Evolutionary conservation across 1,140 invertebrate species (phyloP).

Genomic region (Aporrectodea caliginosa): DNA sequence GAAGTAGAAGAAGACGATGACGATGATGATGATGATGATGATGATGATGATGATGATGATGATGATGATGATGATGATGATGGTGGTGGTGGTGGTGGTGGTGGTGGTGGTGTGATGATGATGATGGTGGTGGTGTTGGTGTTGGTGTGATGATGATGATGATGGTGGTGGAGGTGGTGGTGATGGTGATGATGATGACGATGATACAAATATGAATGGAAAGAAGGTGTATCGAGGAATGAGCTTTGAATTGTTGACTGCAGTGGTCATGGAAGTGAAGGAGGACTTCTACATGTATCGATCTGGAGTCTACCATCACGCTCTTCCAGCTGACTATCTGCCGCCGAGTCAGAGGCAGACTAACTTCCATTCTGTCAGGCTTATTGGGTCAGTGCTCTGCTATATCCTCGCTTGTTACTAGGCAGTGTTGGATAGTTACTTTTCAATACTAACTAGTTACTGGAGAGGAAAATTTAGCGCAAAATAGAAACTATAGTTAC

Average conservation of each 20-base stretch:
- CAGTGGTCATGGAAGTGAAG: conserved; percentile 81
- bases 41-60: neutral
- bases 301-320: conserved; percentile 73
- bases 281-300: conserved; percentile 87
- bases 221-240: too few relatives aligned
- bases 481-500: neutral
- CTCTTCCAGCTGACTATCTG: conserved; percentile 57
- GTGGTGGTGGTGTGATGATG: too few relatives aligned
- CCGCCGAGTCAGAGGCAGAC: conserved; percentile 55
- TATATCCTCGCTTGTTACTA: neutral
- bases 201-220: too few relatives aligned
- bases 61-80: neutral
- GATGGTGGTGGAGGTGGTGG: neutral
- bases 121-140: too few relatives aligned
- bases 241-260: too few relatives aligned
- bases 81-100: neutral
- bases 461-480: too few relatives aligned
- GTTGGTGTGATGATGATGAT: too few relatives aligned
- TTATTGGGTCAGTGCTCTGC: conserved; percentile 65
- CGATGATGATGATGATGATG: neutral
- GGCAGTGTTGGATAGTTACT: too few relatives aligned
- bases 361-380: conserved; percentile 82
- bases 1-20: too few relatives aligned
- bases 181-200: too few relatives aligned
- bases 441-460: too few relatives aligned